These are phyloP conservation scores for Acanthoscelides obtectus DNA, from an alignment of 2,888 invertebrate species.

Conservation along the genomic window DNA sequence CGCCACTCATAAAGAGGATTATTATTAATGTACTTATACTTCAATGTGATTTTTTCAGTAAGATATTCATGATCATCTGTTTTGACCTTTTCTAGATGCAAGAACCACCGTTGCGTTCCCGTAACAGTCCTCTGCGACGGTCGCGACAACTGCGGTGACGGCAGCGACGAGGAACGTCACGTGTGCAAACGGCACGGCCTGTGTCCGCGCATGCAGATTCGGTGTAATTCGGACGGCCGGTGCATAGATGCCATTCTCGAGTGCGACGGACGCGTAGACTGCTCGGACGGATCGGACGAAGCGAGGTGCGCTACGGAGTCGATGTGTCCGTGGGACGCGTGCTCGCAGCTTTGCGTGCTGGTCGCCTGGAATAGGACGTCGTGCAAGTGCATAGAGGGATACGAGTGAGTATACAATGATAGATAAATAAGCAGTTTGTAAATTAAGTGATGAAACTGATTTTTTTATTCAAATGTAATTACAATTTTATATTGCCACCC, in stretches of 20 bases:
- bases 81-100: conserved; percentile 27
- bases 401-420: conserved; percentile 26
- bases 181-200: conserved; percentile 33
- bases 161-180: conserved; percentile 60
- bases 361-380: conserved; percentile 52
- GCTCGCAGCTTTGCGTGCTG: conserved; percentile 72
- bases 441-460: no score
- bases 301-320: conserved; percentile 32
- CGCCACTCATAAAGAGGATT: no score
- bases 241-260: conserved; percentile 55
- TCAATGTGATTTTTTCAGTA: no score
- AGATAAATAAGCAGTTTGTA: no score
- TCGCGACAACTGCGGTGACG: conserved; percentile 68
- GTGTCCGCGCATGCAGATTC: conserved; percentile 44
- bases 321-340: conserved; percentile 64
- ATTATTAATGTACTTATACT: no score
- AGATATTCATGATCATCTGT: not conserved
- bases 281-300: conserved; percentile 52
- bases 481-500: no score
- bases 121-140: conserved; percentile 62
- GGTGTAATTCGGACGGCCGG: conserved; percentile 47
- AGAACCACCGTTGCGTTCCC: conserved; percentile 43
- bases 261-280: conserved; percentile 57
- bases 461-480: no score
- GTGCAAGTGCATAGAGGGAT: conserved; percentile 64